Evolutionary conservation across 2,797 vertebrate genomes (phyloP).

Genomic region (Tadarida brasiliensis): DNA sequence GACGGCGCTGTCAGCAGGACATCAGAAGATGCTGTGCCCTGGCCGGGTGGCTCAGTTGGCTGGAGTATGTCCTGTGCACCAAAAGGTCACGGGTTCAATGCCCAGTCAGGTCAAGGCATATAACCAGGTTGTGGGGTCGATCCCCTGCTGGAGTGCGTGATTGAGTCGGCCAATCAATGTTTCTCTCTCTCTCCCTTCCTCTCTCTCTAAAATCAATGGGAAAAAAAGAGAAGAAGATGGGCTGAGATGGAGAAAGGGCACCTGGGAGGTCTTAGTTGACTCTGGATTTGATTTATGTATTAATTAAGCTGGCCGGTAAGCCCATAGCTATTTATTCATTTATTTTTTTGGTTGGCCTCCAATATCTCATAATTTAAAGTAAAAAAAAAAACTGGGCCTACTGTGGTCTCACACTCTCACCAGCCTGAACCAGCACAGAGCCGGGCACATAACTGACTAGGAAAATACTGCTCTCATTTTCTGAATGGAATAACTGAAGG

Average conservation of each 20-base stretch:
- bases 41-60: neutral
- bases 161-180: neutral
- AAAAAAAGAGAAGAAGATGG: neutral
- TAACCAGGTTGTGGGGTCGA: neutral
- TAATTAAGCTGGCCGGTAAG: neutral
- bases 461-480: neutral
- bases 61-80: neutral
- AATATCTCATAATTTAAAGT: neutral
- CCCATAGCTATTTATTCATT: neutral
- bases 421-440: neutral
- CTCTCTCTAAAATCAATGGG: neutral
- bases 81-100: neutral
- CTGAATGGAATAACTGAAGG: neutral
- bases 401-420: neutral
- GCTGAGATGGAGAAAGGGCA: neutral
- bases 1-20: rapidly evolving
- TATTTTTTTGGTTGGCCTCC: neutral
- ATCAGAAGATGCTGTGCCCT: neutral
- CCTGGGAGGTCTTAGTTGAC: too few relatives aligned
- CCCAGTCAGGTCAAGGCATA: neutral
- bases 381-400: neutral
- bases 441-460: neutral
- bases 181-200: neutral
- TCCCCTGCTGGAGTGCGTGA: neutral
- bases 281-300: neutral